phyloP scores from a whole-genome alignment of 1,140 invertebrate genomes.

The Helicoverpa armigera region DNA sequence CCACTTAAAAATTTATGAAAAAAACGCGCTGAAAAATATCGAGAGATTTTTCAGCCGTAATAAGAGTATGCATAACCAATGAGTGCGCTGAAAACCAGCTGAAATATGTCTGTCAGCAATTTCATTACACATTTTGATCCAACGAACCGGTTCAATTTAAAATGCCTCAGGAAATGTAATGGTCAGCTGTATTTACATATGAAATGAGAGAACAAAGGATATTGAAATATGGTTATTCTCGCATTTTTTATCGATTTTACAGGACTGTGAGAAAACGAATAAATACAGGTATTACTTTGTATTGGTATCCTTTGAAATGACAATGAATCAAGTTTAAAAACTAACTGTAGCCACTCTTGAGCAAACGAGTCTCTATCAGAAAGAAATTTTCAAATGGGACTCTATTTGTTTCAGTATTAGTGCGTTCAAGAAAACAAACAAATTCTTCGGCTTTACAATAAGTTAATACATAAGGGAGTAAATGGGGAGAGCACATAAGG shows the following conservation, averaged over 20 bases:
- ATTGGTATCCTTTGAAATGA: too few relatives aligned
- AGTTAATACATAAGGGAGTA: too few relatives aligned
- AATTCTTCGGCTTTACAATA: too few relatives aligned
- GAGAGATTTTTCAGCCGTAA: conserved; percentile 4
- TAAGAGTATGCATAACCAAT: background rate
- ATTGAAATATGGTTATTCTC: background rate
- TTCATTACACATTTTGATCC: conserved; percentile 15
- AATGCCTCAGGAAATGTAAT: background rate
- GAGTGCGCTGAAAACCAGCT: background rate
- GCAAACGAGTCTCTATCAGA: too few relatives aligned
- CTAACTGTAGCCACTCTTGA: too few relatives aligned
- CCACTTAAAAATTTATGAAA: conserved; percentile 14
- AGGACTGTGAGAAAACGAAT: background rate
- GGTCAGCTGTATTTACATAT: conserved; percentile 6
- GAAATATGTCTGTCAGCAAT: conserved; percentile 19
- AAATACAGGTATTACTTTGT: too few relatives aligned
- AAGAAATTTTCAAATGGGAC: too few relatives aligned
- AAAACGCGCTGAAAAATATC: background rate
- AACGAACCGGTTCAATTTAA: background rate
- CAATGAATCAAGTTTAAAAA: too few relatives aligned
- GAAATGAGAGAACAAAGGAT: background rate
- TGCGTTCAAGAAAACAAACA: too few relatives aligned
- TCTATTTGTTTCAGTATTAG: too few relatives aligned
- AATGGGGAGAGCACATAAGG: too few relatives aligned
- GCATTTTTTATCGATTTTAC: background rate